Conservation (phyloP, 2,113 vertebrate species). For the Urocynchramus pylzowi region DNA sequence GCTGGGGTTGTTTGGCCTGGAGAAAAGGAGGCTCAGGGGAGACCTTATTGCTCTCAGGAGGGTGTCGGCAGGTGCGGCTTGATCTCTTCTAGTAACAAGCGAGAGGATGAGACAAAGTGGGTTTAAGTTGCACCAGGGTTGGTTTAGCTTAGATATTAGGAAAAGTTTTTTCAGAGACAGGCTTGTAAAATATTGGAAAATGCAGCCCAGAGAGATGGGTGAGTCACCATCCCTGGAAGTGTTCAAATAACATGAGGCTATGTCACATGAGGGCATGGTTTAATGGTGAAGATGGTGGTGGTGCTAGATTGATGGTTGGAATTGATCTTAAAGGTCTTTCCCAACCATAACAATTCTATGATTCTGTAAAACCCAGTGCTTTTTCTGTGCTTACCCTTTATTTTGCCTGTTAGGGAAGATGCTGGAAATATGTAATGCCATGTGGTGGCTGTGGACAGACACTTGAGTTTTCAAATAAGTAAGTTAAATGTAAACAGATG, state of each 20-base stretch:
- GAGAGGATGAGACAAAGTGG: background rate
- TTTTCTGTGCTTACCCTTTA: background rate
- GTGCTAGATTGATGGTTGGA: background rate
- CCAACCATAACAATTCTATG: background rate
- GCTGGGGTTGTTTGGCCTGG: background rate
- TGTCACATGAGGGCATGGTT: background rate
- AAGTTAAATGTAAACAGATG: background rate
- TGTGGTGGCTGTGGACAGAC: background rate
- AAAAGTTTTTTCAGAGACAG: background rate
- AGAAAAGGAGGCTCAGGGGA: background rate
- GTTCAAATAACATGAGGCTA: background rate
- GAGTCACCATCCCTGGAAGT: background rate
- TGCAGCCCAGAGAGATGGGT: background rate
- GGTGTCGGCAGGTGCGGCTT: background rate
- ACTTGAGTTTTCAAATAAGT: background rate
- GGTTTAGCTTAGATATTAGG: background rate
- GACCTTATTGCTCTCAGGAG: background rate
- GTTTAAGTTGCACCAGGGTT: background rate
- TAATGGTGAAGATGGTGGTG: background rate
- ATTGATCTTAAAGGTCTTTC: background rate
- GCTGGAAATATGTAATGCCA: background rate
- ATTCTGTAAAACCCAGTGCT: background rate
- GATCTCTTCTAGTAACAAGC: background rate
- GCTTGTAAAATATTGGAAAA: background rate
- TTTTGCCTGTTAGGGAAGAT: background rate